Evolutionary conservation across 2,797 vertebrate genomes (phyloP), one percentile per base, ranked within the genome.

Genomic region (Bradypodion pumilum): DNA sequence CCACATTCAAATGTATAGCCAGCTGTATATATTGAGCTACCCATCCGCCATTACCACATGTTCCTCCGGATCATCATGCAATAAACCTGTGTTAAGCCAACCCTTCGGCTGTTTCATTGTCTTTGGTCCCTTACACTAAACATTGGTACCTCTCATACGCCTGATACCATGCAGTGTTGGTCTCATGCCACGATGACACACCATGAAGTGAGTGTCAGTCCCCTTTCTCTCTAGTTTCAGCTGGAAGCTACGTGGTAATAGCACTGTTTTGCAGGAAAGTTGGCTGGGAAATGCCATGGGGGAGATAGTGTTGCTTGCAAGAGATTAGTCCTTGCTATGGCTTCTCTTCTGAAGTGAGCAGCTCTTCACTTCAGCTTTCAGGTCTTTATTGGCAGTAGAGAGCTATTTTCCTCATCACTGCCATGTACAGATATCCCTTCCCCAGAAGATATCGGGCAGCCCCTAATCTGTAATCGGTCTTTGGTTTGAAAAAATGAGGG

Each of bases 171-270:
- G 0, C 83, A 52, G 85, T 37, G 4, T 84, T 85, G 0, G 7
- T 65, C 82, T 83, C 0, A 1, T 0, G 15, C 83, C 0, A 1
- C 0, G 3, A 79, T 78, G 78, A 66, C 69, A 78, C 88, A 93
- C 91, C 91, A 90, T 91, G 29, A 83, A 81, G 68, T 87, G 86
- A 16, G 86, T 37, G 91, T 89, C 74, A 7, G 80, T 89, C 85
- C 80, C n/a, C 80, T 86, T 74, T 84, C 49, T 52, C 15, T 7
- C 32, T 66, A 42, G 60, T 0, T 87, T 91, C 91, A 89, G 89
- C 92, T 90, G 90, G 86, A 89, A 59, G 69, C 0, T 3, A 6
- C 73, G 90, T 89, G 91, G 88, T 77, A 82, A 89, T 83, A 84
- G 85, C 62, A 74, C 87, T 0, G 74, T 78, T 81, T 62, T 88